phyloP scores from a whole-genome alignment of 2,797 vertebrate species.

The Cirrhinus molitorella region DNA sequence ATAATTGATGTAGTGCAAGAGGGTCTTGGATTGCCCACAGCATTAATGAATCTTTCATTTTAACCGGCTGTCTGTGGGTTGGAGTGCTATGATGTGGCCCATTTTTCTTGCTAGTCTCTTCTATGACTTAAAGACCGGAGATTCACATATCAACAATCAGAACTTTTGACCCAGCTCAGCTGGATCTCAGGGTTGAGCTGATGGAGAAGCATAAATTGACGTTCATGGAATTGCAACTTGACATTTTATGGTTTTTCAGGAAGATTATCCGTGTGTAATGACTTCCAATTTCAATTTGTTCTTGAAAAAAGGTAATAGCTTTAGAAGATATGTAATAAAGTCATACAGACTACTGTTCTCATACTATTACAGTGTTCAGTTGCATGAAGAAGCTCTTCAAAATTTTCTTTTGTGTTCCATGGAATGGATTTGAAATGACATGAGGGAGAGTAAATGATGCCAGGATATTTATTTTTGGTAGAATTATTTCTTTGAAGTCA shows the following conservation, averaged over 20 bases:
- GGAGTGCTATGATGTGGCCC: constrained; percentile 20
- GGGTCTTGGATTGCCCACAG: constrained; percentile 43
- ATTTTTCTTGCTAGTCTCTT: constrained; percentile 7
- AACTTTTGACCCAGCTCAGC: neutral
- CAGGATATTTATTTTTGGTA: constrained; percentile 3
- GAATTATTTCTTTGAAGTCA: constrained; percentile 6
- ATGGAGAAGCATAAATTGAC: neutral
- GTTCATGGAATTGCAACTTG: neutral
- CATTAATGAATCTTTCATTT: constrained; percentile 53
- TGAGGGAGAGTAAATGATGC: neutral
- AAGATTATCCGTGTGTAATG: neutral
- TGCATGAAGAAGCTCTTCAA: neutral
- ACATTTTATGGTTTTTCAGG: neutral
- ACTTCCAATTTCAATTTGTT: neutral
- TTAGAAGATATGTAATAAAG: neutral
- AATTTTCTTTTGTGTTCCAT: neutral
- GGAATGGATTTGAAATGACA: neutral
- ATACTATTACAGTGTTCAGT: neutral
- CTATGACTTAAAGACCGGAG: neutral
- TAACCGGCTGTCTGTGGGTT: constrained; percentile 32
- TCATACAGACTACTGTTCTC: no score
- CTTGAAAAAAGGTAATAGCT: neutral
- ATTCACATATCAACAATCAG: constrained; percentile 8
- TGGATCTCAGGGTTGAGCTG: neutral
- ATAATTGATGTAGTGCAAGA: constrained; percentile 51